Evolutionary conservation across 2,888 invertebrate species (phyloP).

Genomic region (Scrobipalpa atriplicella): DNA sequence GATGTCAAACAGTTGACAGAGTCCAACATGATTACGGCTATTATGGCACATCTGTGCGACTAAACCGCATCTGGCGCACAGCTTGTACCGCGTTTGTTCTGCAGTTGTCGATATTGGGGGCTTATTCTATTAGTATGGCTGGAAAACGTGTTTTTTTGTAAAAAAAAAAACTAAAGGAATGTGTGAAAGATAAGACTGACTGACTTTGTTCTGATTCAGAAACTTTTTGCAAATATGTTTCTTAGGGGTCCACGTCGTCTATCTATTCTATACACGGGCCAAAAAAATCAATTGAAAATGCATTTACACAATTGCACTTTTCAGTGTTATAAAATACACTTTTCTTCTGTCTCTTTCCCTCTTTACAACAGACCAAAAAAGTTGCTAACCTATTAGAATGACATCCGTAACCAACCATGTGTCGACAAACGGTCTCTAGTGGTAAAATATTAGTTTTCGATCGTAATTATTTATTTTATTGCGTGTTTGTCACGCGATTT

Average conservation of each 20-base stretch:
- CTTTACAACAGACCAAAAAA: not conserved
- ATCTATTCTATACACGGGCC: too few relatives aligned
- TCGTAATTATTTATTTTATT: conserved; percentile 11
- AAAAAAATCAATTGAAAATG: too few relatives aligned
- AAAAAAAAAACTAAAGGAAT: not conserved
- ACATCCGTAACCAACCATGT: conserved; percentile 8
- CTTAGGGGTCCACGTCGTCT: too few relatives aligned
- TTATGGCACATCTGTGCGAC: conserved; percentile 34
- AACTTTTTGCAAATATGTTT: too few relatives aligned
- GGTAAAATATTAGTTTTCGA: conserved; percentile 13
- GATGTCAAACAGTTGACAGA: conserved; percentile 69
- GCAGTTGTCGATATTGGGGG: conserved; percentile 22
- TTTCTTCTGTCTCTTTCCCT: not conserved
- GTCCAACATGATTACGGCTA: conserved; percentile 45
- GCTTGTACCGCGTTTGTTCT: not conserved
- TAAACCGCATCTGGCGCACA: conserved; percentile 35
- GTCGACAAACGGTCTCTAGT: conserved; percentile 14
- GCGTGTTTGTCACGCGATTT: conserved; percentile 26
- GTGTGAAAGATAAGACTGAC: too few relatives aligned
- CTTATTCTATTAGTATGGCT: not conserved
- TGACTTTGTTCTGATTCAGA: too few relatives aligned
- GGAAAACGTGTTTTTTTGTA: not conserved
- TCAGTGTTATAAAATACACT: too few relatives aligned
- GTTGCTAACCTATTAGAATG: not conserved
- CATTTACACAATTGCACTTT: too few relatives aligned